Evolutionary conservation across 1,140 invertebrate genomes (phyloP), one percentile per base, ranked within the genome.

Genomic region (Lepidurus packardi): DNA sequence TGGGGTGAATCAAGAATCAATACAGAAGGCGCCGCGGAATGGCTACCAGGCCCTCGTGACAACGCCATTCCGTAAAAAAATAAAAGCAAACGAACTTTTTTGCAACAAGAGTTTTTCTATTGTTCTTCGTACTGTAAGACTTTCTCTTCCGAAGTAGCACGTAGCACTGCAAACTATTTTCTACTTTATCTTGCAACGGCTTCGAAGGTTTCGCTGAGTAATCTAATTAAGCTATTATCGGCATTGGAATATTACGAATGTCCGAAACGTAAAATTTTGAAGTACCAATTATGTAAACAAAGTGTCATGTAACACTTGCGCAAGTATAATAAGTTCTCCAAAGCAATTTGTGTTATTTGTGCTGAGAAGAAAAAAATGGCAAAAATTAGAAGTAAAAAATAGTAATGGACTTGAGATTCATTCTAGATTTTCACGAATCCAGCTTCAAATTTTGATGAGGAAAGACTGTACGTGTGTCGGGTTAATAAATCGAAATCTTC

Each of bases 21-120:
- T 42, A 45, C 44, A 74, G 77, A 74, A 21, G 47, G 77, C 42
- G 47, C 34, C 41, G 65, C 44, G 10, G 65, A 73, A 73, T 65
- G 42, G 53, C 44, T 73, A 76, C 24, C 42, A 76, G 43, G 53
- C 53, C 53, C 21, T 65, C 53, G 53, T 65, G 53, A 16, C n/a
- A 65, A n/a, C 53, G 53, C 53, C 53, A 65, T 65, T 0, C 53
- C 53, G 0, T 21, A 65, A 65, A 65, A 65, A 65, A 65, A 21
- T 0, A 65, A 9, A 4, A 65, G 21, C 53, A 21, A 21, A 21
- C 21, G 16, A 21, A 7, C n/a, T 21, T 65, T 16, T 16, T 21
- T 21, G 6, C 13, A 8, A 65, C 13, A 65, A 65, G 21, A 8
- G 3, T 34, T 34, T 34, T 34, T 34, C 53, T 65, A 65, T 13